phyloP scores from a whole-genome alignment of 2,797 vertebrate genomes.

The Hoplostethus atlanticus region DNA sequence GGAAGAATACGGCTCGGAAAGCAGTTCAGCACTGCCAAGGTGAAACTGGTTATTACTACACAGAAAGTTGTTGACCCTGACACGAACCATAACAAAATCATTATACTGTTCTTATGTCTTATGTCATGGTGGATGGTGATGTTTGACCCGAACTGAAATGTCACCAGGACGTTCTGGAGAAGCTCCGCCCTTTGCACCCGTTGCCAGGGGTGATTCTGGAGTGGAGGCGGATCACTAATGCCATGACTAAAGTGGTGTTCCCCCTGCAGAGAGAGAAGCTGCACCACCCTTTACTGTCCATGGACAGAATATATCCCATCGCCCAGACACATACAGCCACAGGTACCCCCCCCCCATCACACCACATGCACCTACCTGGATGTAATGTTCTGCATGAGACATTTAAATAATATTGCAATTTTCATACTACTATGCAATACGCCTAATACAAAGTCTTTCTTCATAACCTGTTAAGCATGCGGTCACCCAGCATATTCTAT shows the following conservation, averaged over 20 bases:
- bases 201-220: constrained; percentile 95
- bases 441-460: neutral
- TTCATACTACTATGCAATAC: neutral
- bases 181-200: constrained; percentile 90
- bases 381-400: neutral
- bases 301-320: constrained; percentile 94
- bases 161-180: constrained; percentile 92
- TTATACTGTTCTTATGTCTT: neutral
- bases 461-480: neutral
- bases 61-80: neutral
- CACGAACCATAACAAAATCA: neutral
- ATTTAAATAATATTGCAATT: neutral
- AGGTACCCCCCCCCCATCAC: constrained; percentile 78
- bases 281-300: constrained; percentile 86
- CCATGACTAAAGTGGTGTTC: constrained; percentile 96
- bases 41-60: constrained; percentile 48
- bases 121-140: neutral
- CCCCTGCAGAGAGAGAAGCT: constrained; percentile 92
- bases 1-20: constrained; percentile 85
- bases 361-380: neutral
- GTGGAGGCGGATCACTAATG: constrained; percentile 96
- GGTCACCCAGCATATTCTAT: constrained; percentile 22
- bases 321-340: constrained; percentile 95
- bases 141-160: constrained; percentile 12
- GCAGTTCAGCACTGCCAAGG: constrained; percentile 96